phyloP scores from a whole-genome alignment of 2,888 invertebrate genomes.

The Mythimna lalbum region DNA sequence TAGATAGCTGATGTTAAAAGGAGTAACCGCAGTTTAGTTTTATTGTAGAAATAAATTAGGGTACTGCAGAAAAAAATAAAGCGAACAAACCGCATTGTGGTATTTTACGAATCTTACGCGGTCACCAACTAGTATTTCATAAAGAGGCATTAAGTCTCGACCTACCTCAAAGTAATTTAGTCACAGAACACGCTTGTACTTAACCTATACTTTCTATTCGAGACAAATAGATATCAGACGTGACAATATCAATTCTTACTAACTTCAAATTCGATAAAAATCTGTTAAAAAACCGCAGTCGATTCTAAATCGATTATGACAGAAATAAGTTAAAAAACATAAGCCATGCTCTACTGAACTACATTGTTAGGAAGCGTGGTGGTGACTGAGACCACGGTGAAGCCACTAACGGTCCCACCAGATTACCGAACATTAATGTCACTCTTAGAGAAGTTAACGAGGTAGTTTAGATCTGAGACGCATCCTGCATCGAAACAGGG shows the following conservation, averaged over 20 bases:
- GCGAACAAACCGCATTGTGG: too few relatives aligned
- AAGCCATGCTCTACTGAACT: conserved; percentile 80
- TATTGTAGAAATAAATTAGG: too few relatives aligned
- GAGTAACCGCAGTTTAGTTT: too few relatives aligned
- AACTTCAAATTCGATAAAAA: conserved; percentile 43
- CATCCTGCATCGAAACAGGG: conserved; percentile 12
- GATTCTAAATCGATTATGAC: conserved; percentile 74
- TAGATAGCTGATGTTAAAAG: too few relatives aligned
- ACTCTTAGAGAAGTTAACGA: conserved; percentile 45
- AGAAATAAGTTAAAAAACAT: conserved; percentile 64
- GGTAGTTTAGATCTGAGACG: conserved; percentile 28
- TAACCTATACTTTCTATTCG: conserved; percentile 31
- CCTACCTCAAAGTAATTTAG: conserved; percentile 1
- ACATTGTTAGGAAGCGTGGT: conserved; percentile 66
- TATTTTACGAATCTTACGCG: too few relatives aligned
- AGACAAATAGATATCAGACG: conserved; percentile 17
- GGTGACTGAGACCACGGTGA: conserved; percentile 37
- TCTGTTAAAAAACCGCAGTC: conserved; percentile 63
- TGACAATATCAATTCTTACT: conserved; percentile 30
- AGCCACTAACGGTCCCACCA: conserved; percentile 45
- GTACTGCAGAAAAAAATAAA: too few relatives aligned
- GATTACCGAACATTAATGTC: conserved; percentile 38
- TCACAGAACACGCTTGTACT: conserved; percentile 21
- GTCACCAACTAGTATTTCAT: background rate
- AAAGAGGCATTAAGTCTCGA: background rate